Percentiles rank a stretch among this genome's conserved stretches.
phyloP scores from a whole-genome alignment of 2,888 invertebrate genomes.

The Erpobdella octoculata region DNA sequence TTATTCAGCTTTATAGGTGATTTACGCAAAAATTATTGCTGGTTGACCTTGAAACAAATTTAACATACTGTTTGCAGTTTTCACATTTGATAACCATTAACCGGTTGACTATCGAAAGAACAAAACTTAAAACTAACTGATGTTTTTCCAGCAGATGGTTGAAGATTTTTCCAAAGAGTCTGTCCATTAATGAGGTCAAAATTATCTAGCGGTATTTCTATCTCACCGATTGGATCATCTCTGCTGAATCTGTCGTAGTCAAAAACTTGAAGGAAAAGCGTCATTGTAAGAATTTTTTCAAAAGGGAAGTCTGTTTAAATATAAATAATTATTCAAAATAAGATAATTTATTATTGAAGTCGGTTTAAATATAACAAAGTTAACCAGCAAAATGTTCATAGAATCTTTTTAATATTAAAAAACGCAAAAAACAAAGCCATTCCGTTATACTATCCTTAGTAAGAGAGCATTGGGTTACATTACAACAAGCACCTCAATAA shows the following conservation, averaged over 20 bases:
- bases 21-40: too few relatives aligned
- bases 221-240: conserved; percentile 40
- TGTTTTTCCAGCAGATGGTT: conserved; percentile 49
- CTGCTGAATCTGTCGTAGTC: conserved; percentile 45
- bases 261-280: conserved; percentile 49
- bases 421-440: too few relatives aligned
- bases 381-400: too few relatives aligned
- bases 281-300: conserved; percentile 49
- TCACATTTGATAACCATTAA: neutral
- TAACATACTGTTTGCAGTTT: neutral
- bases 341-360: neutral
- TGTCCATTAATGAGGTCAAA: conserved; percentile 46
- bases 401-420: too few relatives aligned
- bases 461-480: too few relatives aligned
- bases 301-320: conserved; percentile 48
- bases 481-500: too few relatives aligned
- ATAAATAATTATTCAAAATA: neutral
- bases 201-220: conserved; percentile 36
- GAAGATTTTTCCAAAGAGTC: conserved; percentile 47
- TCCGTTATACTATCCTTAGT: too few relatives aligned
- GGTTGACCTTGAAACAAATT: neutral
- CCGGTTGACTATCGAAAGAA: too few relatives aligned
- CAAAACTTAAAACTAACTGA: neutral
- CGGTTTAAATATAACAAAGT: too few relatives aligned
- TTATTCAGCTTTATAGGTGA: too few relatives aligned